phyloP scores from a whole-genome alignment of 2,113 vertebrate genomes.

The Bagarius yarrelli region DNA sequence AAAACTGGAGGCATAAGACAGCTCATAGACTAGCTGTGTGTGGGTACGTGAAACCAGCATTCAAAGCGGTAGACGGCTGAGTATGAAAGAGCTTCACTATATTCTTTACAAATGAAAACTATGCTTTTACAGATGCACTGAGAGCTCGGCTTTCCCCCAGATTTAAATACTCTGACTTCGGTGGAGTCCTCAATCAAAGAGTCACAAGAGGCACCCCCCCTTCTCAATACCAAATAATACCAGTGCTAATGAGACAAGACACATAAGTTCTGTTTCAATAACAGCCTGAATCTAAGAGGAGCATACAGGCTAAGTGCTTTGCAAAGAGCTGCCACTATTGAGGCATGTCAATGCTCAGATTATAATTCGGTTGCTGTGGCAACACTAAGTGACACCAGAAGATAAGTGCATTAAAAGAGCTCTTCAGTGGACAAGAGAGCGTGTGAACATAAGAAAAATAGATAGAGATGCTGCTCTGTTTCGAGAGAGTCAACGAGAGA shows the following conservation, averaged over 20 bases:
- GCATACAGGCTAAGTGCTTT: constrained; percentile 37
- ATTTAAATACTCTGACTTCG: constrained; percentile 7
- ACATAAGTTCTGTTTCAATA: constrained; percentile 38
- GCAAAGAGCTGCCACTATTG: constrained; percentile 11
- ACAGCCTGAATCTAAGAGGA: constrained; percentile 37
- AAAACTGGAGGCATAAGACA: neutral
- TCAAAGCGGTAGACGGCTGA: neutral
- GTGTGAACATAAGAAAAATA: constrained; percentile 24
- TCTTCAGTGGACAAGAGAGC: constrained; percentile 48
- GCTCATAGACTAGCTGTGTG: neutral
- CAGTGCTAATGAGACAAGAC: constrained; percentile 34
- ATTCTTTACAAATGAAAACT: neutral
- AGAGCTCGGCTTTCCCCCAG: neutral
- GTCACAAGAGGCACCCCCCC: neutral
- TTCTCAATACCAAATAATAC: constrained; percentile 27
- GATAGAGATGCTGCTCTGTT: constrained; percentile 18
- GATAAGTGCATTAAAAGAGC: constrained; percentile 55
- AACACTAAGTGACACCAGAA: constrained; percentile 52
- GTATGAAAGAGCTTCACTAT: neutral
- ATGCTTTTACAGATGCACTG: neutral
- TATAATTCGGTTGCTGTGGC: constrained; percentile 55
- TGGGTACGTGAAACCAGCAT: neutral
- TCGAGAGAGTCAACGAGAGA: constrained; percentile 11
- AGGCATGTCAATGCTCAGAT: constrained; percentile 43
- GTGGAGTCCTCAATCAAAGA: constrained; percentile 21